These are phyloP conservation scores for Margaritifera margaritifera DNA, from an alignment of 2,888 invertebrate genomes.

Conservation along the genomic window DNA sequence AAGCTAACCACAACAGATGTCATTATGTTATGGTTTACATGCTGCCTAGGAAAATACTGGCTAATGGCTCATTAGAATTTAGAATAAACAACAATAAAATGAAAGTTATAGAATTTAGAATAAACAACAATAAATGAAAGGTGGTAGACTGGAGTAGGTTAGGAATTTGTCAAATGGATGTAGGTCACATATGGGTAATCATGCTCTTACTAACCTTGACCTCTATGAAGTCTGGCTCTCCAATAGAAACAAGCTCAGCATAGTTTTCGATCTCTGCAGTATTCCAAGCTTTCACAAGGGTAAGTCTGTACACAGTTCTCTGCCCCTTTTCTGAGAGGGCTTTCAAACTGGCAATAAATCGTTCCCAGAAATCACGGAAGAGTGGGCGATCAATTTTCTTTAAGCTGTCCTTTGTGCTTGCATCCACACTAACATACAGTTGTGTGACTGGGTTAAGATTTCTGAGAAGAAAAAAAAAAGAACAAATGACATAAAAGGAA, in stretches of 20 bases:
- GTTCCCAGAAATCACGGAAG: slow-evolving; percentile 77
- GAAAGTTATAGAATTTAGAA: too few relatives aligned
- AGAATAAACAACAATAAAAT: background rate
- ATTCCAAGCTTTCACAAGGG: slow-evolving; percentile 78
- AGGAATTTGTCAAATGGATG: too few relatives aligned
- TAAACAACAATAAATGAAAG: too few relatives aligned
- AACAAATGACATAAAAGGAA: background rate
- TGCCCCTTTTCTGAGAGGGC: slow-evolving; percentile 76
- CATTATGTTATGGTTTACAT: too few relatives aligned
- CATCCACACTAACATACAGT: slow-evolving; percentile 78
- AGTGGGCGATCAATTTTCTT: slow-evolving; percentile 78
- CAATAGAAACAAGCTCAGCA: slow-evolving; percentile 75
- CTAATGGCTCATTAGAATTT: too few relatives aligned
- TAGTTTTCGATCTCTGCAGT: slow-evolving; percentile 76
- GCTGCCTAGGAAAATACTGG: too few relatives aligned
- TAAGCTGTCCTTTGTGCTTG: slow-evolving; percentile 76
- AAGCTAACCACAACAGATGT: too few relatives aligned
- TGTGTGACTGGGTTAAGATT: slow-evolving; percentile 76
- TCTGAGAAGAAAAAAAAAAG: slow-evolving; percentile 44
- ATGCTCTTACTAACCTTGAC: slow-evolving; percentile 76
- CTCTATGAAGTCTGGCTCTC: slow-evolving; percentile 78
- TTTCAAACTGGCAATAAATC: slow-evolving; percentile 75
- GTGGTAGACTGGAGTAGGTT: too few relatives aligned
- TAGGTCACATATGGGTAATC: too few relatives aligned
- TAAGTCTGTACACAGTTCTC: slow-evolving; percentile 77